Evolutionary conservation across 2,797 vertebrate species (phyloP).

Genomic region (Acipenser oxyrinchus): DNA sequence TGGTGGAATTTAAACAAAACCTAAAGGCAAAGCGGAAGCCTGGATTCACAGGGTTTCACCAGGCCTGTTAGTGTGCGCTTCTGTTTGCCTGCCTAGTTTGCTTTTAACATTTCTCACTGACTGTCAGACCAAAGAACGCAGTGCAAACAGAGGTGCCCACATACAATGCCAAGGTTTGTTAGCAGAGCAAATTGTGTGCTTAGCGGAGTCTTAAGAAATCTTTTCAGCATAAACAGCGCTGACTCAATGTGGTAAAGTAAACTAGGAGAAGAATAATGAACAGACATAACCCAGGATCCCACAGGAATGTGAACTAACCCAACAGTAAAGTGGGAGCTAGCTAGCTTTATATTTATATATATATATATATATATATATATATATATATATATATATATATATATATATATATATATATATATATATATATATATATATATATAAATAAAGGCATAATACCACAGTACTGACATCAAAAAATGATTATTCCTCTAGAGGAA

Average conservation of each 20-base stretch:
- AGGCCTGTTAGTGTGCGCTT: conserved; percentile 14
- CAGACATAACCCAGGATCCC: not conserved
- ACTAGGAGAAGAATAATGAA: conserved; percentile 5
- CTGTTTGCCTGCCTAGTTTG: conserved; percentile 24
- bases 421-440: too few species aligned
- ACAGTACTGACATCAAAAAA: too few species aligned
- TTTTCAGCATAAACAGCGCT: conserved; percentile 12
- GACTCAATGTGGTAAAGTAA: conserved; percentile 9
- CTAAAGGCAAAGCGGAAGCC: not conserved
- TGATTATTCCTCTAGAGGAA: too few species aligned
- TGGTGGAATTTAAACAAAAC: conserved; percentile 16
- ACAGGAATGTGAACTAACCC: not conserved
- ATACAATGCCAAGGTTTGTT: conserved; percentile 19
- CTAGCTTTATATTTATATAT: too few species aligned
- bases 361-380: too few species aligned
- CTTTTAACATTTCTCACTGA: conserved; percentile 31
- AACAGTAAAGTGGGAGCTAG: not conserved
- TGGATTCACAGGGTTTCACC: conserved; percentile 7
- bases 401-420: too few species aligned
- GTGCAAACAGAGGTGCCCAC: conserved; percentile 29
- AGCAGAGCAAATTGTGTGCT: conserved; percentile 26
- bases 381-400: too few species aligned
- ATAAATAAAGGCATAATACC: too few species aligned
- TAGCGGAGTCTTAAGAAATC: conserved; percentile 16
- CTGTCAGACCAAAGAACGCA: conserved; percentile 31